Percentiles rank a stretch among this genome's conserved stretches.
Conservation (phyloP, 2,888 invertebrate species). For the Synanthedon vespiformis region DNA sequence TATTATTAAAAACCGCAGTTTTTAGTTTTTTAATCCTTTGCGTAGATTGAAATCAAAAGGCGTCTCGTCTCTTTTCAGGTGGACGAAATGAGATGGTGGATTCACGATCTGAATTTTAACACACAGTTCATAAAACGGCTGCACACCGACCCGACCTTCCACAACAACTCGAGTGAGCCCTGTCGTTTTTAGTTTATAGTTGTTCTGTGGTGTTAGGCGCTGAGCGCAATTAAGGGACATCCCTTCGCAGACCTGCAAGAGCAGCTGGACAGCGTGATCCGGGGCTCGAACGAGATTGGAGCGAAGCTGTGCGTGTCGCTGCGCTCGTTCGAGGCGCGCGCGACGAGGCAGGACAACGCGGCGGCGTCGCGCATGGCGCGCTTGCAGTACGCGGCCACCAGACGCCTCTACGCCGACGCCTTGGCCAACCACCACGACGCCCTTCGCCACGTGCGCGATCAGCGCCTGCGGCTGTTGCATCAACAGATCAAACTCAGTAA, state of each 20-base stretch:
- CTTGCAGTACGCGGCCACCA: slow-evolving; percentile 56
- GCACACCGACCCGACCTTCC: slow-evolving; percentile 71
- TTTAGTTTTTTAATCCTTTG: no score
- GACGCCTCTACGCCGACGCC: slow-evolving; percentile 47
- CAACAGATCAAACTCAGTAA: slow-evolving; percentile 69
- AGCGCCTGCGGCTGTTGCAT: slow-evolving; percentile 64
- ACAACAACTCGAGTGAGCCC: slow-evolving; percentile 44
- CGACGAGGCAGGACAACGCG: slow-evolving; percentile 16
- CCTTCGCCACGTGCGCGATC: slow-evolving; percentile 61
- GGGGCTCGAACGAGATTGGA: slow-evolving; percentile 62
- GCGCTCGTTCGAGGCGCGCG: slow-evolving; percentile 51
- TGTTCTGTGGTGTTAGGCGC: no score
- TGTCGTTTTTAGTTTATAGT: no score
- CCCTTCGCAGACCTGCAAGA: slow-evolving; percentile 64
- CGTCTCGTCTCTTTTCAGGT: slow-evolving; percentile 31
- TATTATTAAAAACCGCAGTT: no score
- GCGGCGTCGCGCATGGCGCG: slow-evolving; percentile 49
- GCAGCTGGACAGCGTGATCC: slow-evolving; percentile 70
- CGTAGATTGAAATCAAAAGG: no score
- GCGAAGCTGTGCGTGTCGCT: slow-evolving; percentile 66
- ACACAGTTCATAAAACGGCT: slow-evolving; percentile 57
- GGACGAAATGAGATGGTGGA: slow-evolving; percentile 60
- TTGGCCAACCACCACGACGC: slow-evolving; percentile 59
- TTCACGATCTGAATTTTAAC: slow-evolving; percentile 57
- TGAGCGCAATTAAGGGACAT: no score